Conservation (phyloP, 2,113 vertebrate species). For the Trogon melanurus region DNA sequence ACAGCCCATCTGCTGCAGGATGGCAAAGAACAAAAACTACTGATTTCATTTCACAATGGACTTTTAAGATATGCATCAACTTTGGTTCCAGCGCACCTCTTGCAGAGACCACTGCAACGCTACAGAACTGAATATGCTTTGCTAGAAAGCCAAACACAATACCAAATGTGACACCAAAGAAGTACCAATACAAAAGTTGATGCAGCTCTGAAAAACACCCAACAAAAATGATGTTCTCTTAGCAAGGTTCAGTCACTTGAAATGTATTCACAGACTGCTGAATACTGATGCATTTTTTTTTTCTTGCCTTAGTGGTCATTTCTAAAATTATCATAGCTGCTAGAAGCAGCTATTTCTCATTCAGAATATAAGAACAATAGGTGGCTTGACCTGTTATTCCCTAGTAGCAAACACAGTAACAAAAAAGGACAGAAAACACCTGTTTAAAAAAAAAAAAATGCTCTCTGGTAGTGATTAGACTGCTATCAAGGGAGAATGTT, state of each 20-base stretch:
- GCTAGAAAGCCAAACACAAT: neutral
- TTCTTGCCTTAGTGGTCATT: neutral
- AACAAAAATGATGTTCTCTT: neutral
- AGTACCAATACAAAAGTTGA: neutral
- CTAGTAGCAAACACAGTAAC: neutral
- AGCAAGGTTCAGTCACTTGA: neutral
- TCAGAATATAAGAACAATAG: neutral
- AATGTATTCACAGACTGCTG: neutral
- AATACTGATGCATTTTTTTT: neutral
- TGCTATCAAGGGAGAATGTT: neutral
- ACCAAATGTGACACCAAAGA: neutral
- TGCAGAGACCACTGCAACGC: neutral
- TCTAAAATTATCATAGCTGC: neutral
- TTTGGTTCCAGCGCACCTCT: neutral
- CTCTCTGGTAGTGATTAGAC: neutral
- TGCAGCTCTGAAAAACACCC: neutral
- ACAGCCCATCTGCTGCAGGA: neutral
- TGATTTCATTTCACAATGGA: neutral
- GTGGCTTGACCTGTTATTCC: neutral
- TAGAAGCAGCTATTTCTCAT: neutral
- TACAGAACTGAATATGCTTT: neutral
- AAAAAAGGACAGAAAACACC: neutral
- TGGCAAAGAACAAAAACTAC: neutral
- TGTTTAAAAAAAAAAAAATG: conserved; percentile 3
- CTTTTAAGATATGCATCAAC: neutral